phyloP scores from a whole-genome alignment of 2,888 invertebrate species.

The Ypsolopha sequella region DNA sequence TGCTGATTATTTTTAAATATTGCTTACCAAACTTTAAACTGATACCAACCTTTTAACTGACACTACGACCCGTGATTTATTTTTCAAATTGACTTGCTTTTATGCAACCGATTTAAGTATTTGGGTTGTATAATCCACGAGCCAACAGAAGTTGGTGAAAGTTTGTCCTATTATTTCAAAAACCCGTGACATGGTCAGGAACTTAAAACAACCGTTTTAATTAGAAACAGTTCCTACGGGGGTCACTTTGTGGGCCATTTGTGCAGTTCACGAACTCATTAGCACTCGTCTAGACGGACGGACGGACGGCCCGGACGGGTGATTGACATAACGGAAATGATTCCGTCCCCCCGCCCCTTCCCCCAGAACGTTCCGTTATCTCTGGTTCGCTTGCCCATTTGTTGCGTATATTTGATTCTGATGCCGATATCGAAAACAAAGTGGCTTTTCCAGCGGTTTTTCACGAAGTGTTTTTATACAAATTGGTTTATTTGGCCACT shows the following conservation, averaged over 20 bases:
- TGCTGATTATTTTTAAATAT: too few species aligned
- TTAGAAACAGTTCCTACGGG: background rate
- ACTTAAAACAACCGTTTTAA: background rate
- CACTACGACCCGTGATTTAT: too few species aligned
- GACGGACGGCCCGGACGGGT: slow-evolving; percentile 37
- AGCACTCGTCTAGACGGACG: slow-evolving; percentile 41
- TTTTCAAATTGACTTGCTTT: too few species aligned
- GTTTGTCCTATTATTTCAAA: too few species aligned
- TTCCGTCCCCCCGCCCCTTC: slow-evolving; percentile 43
- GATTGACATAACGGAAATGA: slow-evolving; percentile 67
- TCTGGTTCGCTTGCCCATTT: slow-evolving; percentile 42
- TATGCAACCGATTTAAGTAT: too few species aligned
- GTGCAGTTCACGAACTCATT: slow-evolving; percentile 51
- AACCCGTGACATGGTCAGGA: too few species aligned
- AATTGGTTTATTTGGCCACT: too few species aligned
- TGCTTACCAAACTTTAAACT: too few species aligned
- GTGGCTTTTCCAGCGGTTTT: background rate
- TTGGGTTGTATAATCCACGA: too few species aligned
- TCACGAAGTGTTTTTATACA: too few species aligned
- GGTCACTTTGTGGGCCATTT: slow-evolving; percentile 26
- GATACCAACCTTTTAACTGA: too few species aligned
- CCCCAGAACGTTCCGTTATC: slow-evolving; percentile 44
- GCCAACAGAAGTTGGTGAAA: too few species aligned
- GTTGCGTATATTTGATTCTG: slow-evolving; percentile 44
- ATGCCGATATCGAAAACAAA: slow-evolving; percentile 9